phyloP scores from a whole-genome alignment of 1,140 invertebrate genomes.

The Zaprionus vittiger region DNA sequence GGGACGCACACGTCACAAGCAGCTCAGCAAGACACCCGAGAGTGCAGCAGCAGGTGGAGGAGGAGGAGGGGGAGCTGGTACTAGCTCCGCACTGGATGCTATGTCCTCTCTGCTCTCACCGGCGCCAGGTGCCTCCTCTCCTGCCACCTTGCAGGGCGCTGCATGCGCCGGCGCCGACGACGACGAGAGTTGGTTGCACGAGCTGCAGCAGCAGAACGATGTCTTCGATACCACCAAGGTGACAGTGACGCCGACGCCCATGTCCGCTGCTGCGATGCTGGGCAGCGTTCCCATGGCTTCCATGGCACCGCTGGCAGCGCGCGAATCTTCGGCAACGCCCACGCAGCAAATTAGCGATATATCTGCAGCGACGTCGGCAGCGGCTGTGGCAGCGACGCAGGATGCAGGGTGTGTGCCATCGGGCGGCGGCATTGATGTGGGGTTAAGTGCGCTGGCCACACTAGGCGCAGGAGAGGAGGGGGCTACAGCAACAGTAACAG shows the following conservation, averaged over 20 bases:
- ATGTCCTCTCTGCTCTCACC: constrained; percentile 67
- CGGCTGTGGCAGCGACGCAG: neutral
- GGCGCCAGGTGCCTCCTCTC: constrained; percentile 46
- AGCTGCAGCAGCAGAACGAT: constrained; percentile 76
- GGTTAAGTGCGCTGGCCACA: constrained; percentile 38
- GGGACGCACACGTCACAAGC: constrained; percentile 79
- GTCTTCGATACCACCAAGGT: constrained; percentile 80
- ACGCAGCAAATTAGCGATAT: constrained; percentile 67
- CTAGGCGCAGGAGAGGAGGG: constrained; percentile 12
- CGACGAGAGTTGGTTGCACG: constrained; percentile 78
- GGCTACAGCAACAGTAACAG: constrained; percentile 17
- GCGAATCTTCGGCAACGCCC: constrained; percentile 76
- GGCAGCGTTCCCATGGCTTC: constrained; percentile 61
- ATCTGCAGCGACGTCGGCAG: constrained; percentile 8
- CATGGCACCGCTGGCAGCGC: constrained; percentile 70
- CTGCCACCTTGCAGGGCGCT: constrained; percentile 48
- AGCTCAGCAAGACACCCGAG: constrained; percentile 57
- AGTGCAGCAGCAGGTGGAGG: constrained; percentile 18
- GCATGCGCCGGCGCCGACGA: constrained; percentile 38
- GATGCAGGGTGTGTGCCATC: constrained; percentile 1
- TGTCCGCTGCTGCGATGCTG: constrained; percentile 35
- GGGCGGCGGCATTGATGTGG: constrained; percentile 39
- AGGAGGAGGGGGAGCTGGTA: neutral
- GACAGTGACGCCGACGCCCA: constrained; percentile 48
- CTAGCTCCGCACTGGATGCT: constrained; percentile 45